These are phyloP conservation scores for Plagiodera versicolora DNA, from an alignment of 2,888 invertebrate species.

Conservation along the genomic window DNA sequence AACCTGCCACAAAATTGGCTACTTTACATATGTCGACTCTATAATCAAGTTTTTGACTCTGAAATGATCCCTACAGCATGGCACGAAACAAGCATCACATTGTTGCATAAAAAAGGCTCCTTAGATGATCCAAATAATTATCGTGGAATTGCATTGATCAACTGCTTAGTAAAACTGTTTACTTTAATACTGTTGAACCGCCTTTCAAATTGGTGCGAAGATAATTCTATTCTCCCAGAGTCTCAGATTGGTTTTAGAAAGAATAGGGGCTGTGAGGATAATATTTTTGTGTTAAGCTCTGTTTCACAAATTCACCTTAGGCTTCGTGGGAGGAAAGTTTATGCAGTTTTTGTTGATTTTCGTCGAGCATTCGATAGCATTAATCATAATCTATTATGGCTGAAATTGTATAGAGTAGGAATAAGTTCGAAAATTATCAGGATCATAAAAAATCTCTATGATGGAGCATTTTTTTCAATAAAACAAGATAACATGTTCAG, in stretches of 20 bases:
- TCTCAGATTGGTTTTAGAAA: neutral
- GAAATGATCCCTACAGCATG: neutral
- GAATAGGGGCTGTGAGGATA: neutral
- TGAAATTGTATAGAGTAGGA: neutral
- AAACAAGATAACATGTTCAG: no score
- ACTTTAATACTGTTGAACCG: neutral
- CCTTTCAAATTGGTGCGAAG: neutral
- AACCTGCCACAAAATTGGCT: neutral
- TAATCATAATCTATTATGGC: conserved; percentile 2
- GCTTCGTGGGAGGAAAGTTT: neutral
- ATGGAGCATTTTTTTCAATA: no score
- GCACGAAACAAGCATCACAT: neutral
- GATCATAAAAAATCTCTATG: no score
- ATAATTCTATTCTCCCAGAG: neutral
- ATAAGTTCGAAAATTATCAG: no score
- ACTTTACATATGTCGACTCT: neutral
- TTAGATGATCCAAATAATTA: conserved; percentile 5
- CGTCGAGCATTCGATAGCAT: conserved; percentile 5
- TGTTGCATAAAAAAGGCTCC: neutral
- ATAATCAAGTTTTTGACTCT: neutral
- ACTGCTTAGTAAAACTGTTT: conserved; percentile 1
- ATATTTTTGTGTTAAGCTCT: neutral
- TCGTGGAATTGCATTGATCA: conserved; percentile 4
- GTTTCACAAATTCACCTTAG: neutral
- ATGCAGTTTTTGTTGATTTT: neutral